These are phyloP conservation scores for Ophion ellenae DNA, from an alignment of 2,888 invertebrate species.

Conservation along the genomic window DNA sequence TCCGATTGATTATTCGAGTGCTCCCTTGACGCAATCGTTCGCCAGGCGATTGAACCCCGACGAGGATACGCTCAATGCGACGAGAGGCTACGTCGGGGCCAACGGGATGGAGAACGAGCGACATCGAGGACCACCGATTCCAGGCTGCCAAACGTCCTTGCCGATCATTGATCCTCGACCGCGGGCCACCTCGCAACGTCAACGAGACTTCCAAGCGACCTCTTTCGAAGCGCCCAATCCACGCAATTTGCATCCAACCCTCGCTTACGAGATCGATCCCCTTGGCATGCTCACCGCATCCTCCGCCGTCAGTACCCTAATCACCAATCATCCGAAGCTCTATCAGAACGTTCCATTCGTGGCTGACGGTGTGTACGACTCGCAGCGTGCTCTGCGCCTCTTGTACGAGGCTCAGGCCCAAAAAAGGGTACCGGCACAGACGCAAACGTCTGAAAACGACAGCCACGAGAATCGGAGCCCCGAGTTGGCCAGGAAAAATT, in stretches of 20 bases:
- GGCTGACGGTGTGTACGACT: slow-evolving; percentile 68
- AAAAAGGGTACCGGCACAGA: slow-evolving; percentile 76
- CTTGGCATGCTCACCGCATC: slow-evolving; percentile 68
- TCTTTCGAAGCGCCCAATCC: slow-evolving; percentile 82
- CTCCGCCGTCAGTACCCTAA: slow-evolving; percentile 67
- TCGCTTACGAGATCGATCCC: slow-evolving; percentile 74
- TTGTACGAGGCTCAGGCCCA: slow-evolving; percentile 69
- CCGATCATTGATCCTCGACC: slow-evolving; percentile 51
- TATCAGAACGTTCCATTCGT: slow-evolving; percentile 76
- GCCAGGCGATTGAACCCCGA: slow-evolving; percentile 59
- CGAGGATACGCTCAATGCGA: slow-evolving; percentile 31
- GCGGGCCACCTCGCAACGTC: slow-evolving; percentile 49
- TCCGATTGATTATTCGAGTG: slow-evolving; percentile 61
- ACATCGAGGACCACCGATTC: slow-evolving; percentile 70
- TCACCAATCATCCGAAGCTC: slow-evolving; percentile 67
- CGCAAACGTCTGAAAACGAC: slow-evolving; percentile 76
- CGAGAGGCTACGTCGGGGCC: slow-evolving; percentile 30
- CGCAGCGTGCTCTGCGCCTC: slow-evolving; percentile 64
- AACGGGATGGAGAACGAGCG: slow-evolving; percentile 61
- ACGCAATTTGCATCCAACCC: slow-evolving; percentile 74
- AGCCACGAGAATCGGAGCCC: slow-evolving; percentile 65
- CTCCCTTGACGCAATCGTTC: slow-evolving; percentile 59
- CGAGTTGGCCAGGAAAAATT: slow-evolving; percentile 39
- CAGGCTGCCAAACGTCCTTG: slow-evolving; percentile 54
- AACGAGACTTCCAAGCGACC: slow-evolving; percentile 79